Evolutionary conservation across 2,888 invertebrate genomes (phyloP).

Genomic region (Anagyrus pseudococci): DNA sequence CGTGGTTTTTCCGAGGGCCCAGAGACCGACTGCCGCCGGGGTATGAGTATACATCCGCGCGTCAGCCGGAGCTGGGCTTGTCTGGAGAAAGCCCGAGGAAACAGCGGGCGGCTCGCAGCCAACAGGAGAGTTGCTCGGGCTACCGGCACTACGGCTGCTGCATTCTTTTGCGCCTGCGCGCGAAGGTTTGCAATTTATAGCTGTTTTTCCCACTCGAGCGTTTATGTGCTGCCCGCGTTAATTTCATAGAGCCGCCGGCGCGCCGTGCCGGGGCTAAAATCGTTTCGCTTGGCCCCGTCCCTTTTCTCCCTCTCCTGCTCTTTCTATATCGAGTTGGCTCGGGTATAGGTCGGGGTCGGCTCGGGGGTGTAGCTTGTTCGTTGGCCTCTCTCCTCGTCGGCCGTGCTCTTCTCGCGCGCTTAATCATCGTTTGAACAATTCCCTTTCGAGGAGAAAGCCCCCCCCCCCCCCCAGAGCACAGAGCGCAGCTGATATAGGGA

Average conservation of each 20-base stretch:
- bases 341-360: no score
- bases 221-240: constrained; percentile 35
- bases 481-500: not conserved
- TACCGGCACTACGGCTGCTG: no score
- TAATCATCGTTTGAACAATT: constrained; percentile 47
- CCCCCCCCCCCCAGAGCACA: not conserved
- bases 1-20: no score
- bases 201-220: constrained; percentile 32
- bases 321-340: not conserved
- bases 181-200: constrained; percentile 36
- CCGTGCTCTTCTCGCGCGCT: constrained; percentile 31
- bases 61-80: no score
- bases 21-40: no score
- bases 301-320: not conserved
- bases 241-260: constrained; percentile 34
- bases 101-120: no score
- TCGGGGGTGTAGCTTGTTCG: no score
- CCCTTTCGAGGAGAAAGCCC: constrained; percentile 8
- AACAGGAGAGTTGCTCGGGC: no score
- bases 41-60: no score
- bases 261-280: constrained; percentile 1
- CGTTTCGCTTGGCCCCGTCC: constrained; percentile 14
- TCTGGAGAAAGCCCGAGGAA: no score
- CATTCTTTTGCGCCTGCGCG: constrained; percentile 31
- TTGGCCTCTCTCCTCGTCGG: no score